phyloP scores from a whole-genome alignment of 2,113 vertebrate species.

The Cinclus mexicanus region DNA sequence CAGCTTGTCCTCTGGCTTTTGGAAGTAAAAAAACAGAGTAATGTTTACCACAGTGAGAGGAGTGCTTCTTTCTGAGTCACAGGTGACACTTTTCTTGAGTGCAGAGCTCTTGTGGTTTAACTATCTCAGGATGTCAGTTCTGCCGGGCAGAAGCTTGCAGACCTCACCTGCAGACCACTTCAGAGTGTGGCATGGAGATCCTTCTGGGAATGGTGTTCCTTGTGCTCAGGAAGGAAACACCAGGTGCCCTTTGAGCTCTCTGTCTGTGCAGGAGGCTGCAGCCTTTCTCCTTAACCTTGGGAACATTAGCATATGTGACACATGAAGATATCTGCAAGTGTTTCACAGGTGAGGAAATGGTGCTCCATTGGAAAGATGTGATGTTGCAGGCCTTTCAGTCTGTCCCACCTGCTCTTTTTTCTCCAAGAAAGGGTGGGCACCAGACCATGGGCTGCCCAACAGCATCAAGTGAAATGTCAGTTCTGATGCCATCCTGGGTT shows the following conservation, averaged over 20 bases:
- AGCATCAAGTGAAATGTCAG: not conserved
- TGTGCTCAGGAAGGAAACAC: not conserved
- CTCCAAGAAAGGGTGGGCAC: not conserved
- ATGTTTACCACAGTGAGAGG: not conserved
- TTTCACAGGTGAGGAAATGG: conserved; percentile 87
- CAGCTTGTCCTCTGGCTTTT: not conserved
- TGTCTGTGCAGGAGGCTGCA: not conserved
- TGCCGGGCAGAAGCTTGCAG: not conserved
- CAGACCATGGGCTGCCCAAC: not conserved
- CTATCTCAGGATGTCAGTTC: not conserved
- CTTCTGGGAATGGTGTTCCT: not conserved
- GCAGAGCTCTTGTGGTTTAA: not conserved
- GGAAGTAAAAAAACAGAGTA: not conserved
- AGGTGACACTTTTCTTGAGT: not conserved
- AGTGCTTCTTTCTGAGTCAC: not conserved
- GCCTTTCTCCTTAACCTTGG: conserved; percentile 82
- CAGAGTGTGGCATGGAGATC: not conserved
- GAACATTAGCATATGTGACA: conserved; percentile 92
- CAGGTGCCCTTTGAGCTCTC: not conserved
- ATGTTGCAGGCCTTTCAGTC: not conserved
- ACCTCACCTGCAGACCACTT: not conserved
- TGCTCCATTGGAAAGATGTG: not conserved
- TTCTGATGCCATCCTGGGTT: not conserved
- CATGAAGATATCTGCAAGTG: conserved; percentile 97
- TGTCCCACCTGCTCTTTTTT: not conserved